These are phyloP conservation scores for Aphelinus certus DNA, from an alignment of 1,140 invertebrate species.

Conservation along the genomic window DNA sequence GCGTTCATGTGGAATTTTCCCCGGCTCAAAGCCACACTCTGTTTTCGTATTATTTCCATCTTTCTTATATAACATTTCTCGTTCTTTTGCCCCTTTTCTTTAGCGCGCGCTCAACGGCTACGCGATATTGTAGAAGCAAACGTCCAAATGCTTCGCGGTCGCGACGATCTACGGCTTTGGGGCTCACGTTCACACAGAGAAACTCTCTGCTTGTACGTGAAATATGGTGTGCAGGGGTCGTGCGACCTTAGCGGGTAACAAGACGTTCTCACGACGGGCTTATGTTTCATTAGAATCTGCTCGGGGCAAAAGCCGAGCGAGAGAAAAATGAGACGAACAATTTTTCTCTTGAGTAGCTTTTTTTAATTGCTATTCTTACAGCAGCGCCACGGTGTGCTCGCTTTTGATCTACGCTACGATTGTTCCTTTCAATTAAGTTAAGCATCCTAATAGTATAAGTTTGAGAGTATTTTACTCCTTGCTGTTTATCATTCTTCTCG, in stretches of 20 bases:
- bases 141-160: not conserved
- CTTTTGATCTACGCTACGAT: slow-evolving; percentile 9
- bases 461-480: no score
- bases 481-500: no score
- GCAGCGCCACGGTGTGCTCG: not conserved
- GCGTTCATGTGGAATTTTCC: no score
- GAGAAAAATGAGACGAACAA: not conserved
- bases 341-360: not conserved
- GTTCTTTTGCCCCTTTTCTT: not conserved
- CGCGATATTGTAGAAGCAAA: not conserved
- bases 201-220: no score
- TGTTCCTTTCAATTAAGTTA: slow-evolving; percentile 6
- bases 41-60: not conserved
- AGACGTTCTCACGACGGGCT: not conserved
- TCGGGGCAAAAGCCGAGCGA: not conserved
- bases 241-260: not conserved
- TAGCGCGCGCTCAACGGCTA: not conserved
- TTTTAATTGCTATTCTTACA: slow-evolving; percentile 24
- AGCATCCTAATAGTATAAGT: no score
- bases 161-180: slow-evolving; percentile 2
- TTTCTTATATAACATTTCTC: not conserved
- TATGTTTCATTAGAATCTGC: slow-evolving; percentile 11
- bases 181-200: not conserved
- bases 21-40: no score
- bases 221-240: not conserved